Conservation (phyloP, 1,140 invertebrate genomes). For the Drosophila sp. region DNA sequence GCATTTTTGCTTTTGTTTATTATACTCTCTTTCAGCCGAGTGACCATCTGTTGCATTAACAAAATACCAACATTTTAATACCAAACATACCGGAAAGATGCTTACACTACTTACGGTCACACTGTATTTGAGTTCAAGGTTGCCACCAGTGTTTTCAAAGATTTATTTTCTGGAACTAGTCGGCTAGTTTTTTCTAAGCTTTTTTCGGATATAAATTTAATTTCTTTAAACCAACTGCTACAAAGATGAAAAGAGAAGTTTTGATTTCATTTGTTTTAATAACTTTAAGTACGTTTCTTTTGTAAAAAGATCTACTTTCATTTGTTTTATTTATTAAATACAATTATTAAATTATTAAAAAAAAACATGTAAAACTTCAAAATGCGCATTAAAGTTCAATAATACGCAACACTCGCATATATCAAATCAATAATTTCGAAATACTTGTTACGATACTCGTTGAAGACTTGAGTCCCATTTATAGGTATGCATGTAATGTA, state of each 20-base stretch:
- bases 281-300: conserved; percentile 77
- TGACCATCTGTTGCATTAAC: not conserved
- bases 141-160: too few species aligned
- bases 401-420: conserved; percentile 47
- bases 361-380: conserved; percentile 78
- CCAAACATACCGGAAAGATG: too few species aligned
- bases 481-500: conserved; percentile 35
- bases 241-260: too few species aligned
- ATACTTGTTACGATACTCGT: conserved; percentile 70
- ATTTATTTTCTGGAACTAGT: too few species aligned
- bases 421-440: conserved; percentile 68
- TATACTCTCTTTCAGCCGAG: conserved; percentile 23
- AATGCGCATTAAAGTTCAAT: conserved; percentile 74
- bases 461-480: conserved; percentile 40
- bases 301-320: conserved; percentile 78
- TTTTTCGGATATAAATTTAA: too few species aligned
- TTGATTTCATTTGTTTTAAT: conserved; percentile 67
- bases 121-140: too few species aligned
- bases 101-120: too few species aligned
- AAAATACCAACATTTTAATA: conserved; percentile 36
- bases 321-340: conserved; percentile 76
- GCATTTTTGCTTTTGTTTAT: conserved; percentile 54
- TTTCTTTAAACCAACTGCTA: conserved; percentile 15
- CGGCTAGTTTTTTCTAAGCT: too few species aligned
- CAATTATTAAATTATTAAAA: conserved; percentile 80